These are phyloP conservation scores for Apostichopus japonicus DNA, from an alignment of 35 echinoderm and acorn worm species.

Conservation along the genomic window DNA sequence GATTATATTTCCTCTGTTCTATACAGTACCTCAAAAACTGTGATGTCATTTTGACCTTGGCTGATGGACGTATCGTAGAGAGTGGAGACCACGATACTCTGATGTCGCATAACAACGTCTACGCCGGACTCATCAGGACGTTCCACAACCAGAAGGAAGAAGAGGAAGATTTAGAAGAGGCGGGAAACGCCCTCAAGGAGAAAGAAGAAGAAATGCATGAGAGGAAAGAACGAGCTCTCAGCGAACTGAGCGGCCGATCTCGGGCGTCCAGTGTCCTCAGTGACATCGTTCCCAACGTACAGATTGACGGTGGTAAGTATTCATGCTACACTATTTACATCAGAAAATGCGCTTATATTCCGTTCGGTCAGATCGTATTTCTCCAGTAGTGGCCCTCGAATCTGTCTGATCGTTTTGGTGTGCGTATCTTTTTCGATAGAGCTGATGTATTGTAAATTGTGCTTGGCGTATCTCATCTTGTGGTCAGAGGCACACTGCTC, in stretches of 20 bases:
- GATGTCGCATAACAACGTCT: constrained; percentile 72
- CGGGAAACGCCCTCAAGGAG: constrained; percentile 49
- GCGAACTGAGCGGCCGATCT: constrained; percentile 59
- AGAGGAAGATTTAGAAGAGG: constrained; percentile 56
- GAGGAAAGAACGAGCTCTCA: constrained; percentile 57
- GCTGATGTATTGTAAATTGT: too few species aligned
- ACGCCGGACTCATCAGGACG: constrained; percentile 81
- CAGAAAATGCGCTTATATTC: too few species aligned
- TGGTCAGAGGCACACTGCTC: too few species aligned
- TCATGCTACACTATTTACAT: background rate
- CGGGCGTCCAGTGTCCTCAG: constrained; percentile 58
- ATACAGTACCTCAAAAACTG: constrained; percentile 92
- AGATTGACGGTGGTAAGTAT: constrained; percentile 34
- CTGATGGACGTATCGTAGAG: constrained; percentile 83
- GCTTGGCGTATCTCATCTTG: too few species aligned
- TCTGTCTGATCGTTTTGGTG: too few species aligned
- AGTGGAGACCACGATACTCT: constrained; percentile 78
- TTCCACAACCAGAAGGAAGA: constrained; percentile 88
- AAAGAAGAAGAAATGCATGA: constrained; percentile 56
- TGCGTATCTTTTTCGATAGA: too few species aligned
- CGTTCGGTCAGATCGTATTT: too few species aligned
- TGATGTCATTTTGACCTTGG: constrained; percentile 81
- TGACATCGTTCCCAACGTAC: constrained; percentile 40
- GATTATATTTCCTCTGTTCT: background rate
- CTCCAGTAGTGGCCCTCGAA: too few species aligned